Percentiles rank a stretch among this genome's conserved stretches.
Evolutionary conservation across 30 jellyfish, hydroid and myxozoan species (phyloP).

Genomic region (Aurelia aurita complex sp. Pacific): DNA sequence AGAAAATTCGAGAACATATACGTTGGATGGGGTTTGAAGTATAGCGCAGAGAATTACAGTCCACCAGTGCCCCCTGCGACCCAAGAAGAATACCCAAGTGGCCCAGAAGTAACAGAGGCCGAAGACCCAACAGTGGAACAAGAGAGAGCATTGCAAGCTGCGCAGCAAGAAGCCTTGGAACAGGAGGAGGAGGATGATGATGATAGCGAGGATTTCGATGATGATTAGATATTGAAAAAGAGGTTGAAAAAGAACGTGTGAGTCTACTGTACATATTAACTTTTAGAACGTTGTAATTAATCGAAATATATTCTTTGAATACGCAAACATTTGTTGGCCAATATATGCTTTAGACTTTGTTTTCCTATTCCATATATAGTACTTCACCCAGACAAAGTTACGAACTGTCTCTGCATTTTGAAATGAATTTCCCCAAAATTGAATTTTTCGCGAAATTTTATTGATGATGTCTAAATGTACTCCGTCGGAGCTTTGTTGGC

Average conservation of each 20-base stretch:
- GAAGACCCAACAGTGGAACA: slow-evolving; percentile 98
- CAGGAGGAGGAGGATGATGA: slow-evolving; percentile 97
- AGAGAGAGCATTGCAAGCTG: slow-evolving; percentile 92
- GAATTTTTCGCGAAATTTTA: too few relatives aligned
- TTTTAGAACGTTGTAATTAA: slow-evolving; percentile 2
- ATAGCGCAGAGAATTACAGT: slow-evolving; percentile 85
- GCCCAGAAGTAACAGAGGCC: slow-evolving; percentile 90
- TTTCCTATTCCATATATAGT: too few relatives aligned
- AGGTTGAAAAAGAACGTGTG: background rate
- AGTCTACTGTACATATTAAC: background rate
- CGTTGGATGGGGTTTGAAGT: slow-evolving; percentile 90
- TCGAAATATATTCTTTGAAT: background rate
- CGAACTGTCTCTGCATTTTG: too few relatives aligned
- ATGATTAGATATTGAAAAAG: slow-evolving; percentile 25
- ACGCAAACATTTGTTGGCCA: too few relatives aligned
- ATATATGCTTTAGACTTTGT: too few relatives aligned
- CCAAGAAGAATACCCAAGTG: slow-evolving; percentile 95
- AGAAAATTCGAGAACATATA: slow-evolving; percentile 84
- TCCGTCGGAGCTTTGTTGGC: too few relatives aligned
- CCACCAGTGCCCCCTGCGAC: slow-evolving; percentile 97
- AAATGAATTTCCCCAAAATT: too few relatives aligned
- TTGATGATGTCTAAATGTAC: too few relatives aligned
- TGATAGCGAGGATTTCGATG: slow-evolving; percentile 80
- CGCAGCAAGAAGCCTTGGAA: slow-evolving; percentile 91
- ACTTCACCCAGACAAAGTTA: too few relatives aligned